These are phyloP conservation scores for Orthosia gracilis DNA, from an alignment of 2,888 invertebrate species.

Conservation along the genomic window DNA sequence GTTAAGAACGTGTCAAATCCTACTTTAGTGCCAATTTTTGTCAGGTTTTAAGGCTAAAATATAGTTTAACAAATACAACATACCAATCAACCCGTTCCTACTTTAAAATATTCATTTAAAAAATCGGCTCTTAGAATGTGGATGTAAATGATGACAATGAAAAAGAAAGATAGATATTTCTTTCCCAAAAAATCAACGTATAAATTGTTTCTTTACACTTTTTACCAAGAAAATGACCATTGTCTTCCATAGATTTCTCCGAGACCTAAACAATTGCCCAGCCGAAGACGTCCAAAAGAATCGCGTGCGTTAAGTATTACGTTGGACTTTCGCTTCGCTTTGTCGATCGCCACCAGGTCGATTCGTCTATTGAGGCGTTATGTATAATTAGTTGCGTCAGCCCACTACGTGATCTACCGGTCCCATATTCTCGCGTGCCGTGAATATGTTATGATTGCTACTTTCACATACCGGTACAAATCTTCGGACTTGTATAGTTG, in stretches of 20 bases:
- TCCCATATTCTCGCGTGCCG: slow-evolving; percentile 81
- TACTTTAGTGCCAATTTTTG: no score
- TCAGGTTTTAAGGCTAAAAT: no score
- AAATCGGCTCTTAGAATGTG: no score
- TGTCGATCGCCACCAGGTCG: slow-evolving; percentile 68
- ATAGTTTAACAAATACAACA: no score
- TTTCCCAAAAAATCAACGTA: not conserved
- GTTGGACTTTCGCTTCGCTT: slow-evolving; percentile 82
- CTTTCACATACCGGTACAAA: slow-evolving; percentile 85
- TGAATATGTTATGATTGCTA: slow-evolving; percentile 84
- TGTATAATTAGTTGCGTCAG: slow-evolving; percentile 89
- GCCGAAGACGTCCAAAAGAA: slow-evolving; percentile 38
- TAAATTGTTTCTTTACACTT: not conserved
- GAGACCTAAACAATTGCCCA: slow-evolving; percentile 29
- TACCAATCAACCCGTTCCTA: no score
- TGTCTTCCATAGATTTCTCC: slow-evolving; percentile 47
- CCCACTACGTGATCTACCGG: slow-evolving; percentile 84
- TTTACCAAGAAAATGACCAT: slow-evolving; percentile 5
- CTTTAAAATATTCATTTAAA: no score
- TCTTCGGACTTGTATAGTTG: slow-evolving; percentile 69
- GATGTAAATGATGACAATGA: not conserved
- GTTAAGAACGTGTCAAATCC: no score
- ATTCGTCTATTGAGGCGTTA: slow-evolving; percentile 81
- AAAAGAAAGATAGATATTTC: not conserved
- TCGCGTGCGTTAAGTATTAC: slow-evolving; percentile 74